A percentile compares a stretch with the other conserved stretches of the same genome.
Conservation (phyloP, 2,888 invertebrate species). For the Phrixothrix hirtus region DNA sequence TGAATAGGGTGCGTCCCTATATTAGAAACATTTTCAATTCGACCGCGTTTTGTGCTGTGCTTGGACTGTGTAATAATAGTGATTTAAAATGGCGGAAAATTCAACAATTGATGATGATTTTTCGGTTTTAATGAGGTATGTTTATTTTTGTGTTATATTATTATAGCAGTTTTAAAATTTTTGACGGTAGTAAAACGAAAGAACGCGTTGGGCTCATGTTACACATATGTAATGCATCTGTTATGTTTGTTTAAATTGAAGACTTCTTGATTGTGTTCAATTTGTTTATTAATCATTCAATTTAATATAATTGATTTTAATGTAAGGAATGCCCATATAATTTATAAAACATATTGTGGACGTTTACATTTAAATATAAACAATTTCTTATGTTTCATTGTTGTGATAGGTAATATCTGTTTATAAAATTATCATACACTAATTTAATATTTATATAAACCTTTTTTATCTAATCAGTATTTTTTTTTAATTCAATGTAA, state of each 20-base stretch:
- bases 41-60: slow-evolving; percentile 7
- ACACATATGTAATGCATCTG: slow-evolving; percentile 1
- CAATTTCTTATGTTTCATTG: too few species aligned
- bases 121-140: slow-evolving; percentile 22
- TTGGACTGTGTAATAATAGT: slow-evolving; percentile 2
- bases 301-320: slow-evolving; percentile 30
- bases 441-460: too few species aligned
- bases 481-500: too few species aligned
- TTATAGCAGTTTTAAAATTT: neutral
- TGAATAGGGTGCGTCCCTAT: slow-evolving; percentile 43
- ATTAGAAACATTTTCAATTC: slow-evolving; percentile 9
- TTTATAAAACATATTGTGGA: too few species aligned
- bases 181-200: neutral
- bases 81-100: slow-evolving; percentile 19
- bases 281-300: slow-evolving; percentile 32
- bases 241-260: slow-evolving; percentile 3
- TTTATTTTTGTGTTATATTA: slow-evolving; percentile 4
- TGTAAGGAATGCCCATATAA: too few species aligned
- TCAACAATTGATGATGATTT: slow-evolving; percentile 16
- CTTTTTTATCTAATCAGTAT: too few species aligned
- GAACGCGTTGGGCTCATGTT: neutral
- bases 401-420: too few species aligned
- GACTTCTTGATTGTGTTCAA: slow-evolving; percentile 11
- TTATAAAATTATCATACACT: too few species aligned
- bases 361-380: too few species aligned